Conservation (phyloP, 2,888 invertebrate species). For the Hesperia comma region DNA sequence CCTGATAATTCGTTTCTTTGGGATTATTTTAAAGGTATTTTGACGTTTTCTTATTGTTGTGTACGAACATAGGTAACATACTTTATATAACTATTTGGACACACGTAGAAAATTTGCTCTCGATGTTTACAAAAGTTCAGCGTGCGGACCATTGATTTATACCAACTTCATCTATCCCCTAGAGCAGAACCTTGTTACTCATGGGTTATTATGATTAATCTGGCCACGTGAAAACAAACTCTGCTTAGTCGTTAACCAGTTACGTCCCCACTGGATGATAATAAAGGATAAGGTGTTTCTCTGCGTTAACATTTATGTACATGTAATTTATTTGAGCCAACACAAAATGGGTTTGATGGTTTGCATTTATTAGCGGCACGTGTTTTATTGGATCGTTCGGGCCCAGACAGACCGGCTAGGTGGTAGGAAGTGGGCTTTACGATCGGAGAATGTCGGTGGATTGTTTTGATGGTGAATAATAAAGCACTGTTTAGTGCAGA, state of each 20-base stretch:
- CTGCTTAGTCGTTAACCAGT: slow-evolving; percentile 1
- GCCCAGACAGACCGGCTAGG: slow-evolving; percentile 19
- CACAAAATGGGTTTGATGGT: slow-evolving; percentile 12
- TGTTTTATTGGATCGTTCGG: slow-evolving; percentile 27
- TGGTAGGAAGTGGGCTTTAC: slow-evolving; percentile 23
- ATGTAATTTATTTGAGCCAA: slow-evolving; percentile 19
- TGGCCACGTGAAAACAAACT: background rate
- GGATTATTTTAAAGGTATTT: too few species aligned
- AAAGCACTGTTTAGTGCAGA: too few species aligned
- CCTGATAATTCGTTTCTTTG: too few species aligned
- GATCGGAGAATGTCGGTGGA: background rate
- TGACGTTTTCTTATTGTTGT: too few species aligned
- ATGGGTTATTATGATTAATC: slow-evolving; percentile 1
- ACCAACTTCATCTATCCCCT: background rate
- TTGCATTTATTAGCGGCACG: slow-evolving; percentile 23
- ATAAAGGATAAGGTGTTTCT: background rate
- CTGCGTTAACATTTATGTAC: background rate
- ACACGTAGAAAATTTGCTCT: too few species aligned
- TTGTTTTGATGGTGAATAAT: too few species aligned
- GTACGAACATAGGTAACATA: too few species aligned
- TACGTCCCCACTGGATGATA: background rate
- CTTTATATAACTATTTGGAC: too few species aligned
- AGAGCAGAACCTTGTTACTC: background rate
- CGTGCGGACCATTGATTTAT: too few species aligned
- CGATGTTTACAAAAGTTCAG: too few species aligned